Base-by-base conservation (phyloP, 2,797 vertebrate genomes). In the Thaleichthys pacificus region DNA sequence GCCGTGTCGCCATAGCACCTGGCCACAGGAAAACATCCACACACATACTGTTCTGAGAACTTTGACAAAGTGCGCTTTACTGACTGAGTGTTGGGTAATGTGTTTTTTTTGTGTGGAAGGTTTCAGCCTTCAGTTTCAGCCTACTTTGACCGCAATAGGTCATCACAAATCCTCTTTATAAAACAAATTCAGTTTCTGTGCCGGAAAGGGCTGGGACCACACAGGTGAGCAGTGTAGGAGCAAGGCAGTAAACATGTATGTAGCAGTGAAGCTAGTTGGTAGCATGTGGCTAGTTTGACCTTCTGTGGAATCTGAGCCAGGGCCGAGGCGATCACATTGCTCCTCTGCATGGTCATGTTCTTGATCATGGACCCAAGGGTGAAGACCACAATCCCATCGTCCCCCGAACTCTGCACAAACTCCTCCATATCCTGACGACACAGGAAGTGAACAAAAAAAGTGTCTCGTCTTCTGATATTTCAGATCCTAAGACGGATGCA, bases 261-360 rank as follows among this genome's bases (percentile, higher is more conserved):
- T 5, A n/a, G n/a, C 8, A 5, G 38, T 12, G 38, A 42, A 42
- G 38, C 38, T 42, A 42, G 38, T 12, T 42, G 1, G 38, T 42
- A 42, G 42, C 42, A 11, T 3, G 42, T 14, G 42, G 12, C 11
- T 47, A 47, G 0, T 28, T 78, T 77, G 14, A 97, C 96, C 95
- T 96, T 99, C 71, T 99, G 97, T 65, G 96, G 95, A 79, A 98
- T 82, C 78, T 96, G 94, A 75, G 94, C 93, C 1, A 99, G 92
- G 7, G 92, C 96, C 3, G 89, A 92, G 1, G 95, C 96, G n/a
- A 99, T 92, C 62, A 90, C 64, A 22, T 95, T 93, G 5, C 80
- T 93, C 70, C 85, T 97, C 81, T 96, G 96, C 49, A 72, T 84
- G 0, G 91, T 94, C 51, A 98, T 72, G 73, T 96, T 96, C 65